Evolutionary conservation across 2,797 vertebrate genomes (phyloP).

Genomic region (Champsocephalus esox): DNA sequence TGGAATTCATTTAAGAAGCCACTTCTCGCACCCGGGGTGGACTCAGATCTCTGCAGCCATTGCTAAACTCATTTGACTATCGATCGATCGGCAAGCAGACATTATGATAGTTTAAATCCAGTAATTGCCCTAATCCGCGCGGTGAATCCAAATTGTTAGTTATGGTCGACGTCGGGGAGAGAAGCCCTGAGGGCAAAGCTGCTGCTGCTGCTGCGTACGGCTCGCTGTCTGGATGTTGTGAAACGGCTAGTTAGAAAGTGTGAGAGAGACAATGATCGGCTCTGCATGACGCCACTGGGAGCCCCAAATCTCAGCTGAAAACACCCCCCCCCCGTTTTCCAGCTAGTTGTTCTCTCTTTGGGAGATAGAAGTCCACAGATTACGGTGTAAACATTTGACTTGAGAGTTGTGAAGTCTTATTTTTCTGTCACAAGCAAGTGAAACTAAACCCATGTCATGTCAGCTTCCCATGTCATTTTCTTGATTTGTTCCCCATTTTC

Average conservation of each 20-base stretch:
- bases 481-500: not conserved
- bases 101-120: slow-evolving; percentile 62
- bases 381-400: slow-evolving; percentile 15
- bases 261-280: slow-evolving; percentile 84
- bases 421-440: not conserved
- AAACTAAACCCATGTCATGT: slow-evolving; percentile 7
- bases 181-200: slow-evolving; percentile 61
- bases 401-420: not conserved
- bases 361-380: slow-evolving; percentile 15
- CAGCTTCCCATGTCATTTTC: slow-evolving; percentile 3
- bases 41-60: slow-evolving; percentile 57
- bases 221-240: slow-evolving; percentile 75
- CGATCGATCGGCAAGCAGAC: slow-evolving; percentile 58
- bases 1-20: slow-evolving; percentile 43
- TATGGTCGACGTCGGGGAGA: slow-evolving; percentile 58
- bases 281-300: slow-evolving; percentile 80
- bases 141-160: slow-evolving; percentile 64
- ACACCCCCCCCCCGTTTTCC: slow-evolving; percentile 2
- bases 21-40: slow-evolving; percentile 38
- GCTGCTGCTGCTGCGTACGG: slow-evolving; percentile 63
- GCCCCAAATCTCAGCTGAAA: slow-evolving; percentile 62
- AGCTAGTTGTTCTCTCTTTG: slow-evolving; percentile 22
- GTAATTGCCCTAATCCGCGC: slow-evolving; percentile 64
- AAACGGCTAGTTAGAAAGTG: slow-evolving; percentile 85
- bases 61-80: slow-evolving; percentile 51